These are phyloP conservation scores for Sternotherus odoratus DNA, from an alignment of 2,797 vertebrate species.

Conservation along the genomic window DNA sequence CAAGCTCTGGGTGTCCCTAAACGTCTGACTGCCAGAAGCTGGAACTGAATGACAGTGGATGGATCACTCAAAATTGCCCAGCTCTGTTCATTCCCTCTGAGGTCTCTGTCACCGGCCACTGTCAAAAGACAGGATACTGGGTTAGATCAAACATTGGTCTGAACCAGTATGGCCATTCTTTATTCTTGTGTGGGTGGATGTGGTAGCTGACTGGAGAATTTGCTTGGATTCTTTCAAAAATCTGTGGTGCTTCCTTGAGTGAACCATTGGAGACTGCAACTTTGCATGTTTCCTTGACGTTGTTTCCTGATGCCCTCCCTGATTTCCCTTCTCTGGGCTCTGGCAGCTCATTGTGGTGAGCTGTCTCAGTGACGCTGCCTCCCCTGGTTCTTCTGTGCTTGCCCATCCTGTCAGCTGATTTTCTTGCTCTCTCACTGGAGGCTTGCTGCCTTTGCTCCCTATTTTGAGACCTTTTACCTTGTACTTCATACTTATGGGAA, in stretches of 20 bases:
- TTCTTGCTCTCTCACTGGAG: not conserved
- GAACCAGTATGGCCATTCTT: no score
- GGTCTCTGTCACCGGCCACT: no score
- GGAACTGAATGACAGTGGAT: no score
- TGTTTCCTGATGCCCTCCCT: conserved; percentile 29
- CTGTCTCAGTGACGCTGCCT: not conserved
- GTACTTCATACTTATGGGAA: not conserved
- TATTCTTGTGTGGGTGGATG: not conserved
- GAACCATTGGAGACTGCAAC: conserved; percentile 12
- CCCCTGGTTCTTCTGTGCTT: not conserved
- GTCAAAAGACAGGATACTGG: no score
- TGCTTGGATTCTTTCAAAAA: conserved; percentile 24
- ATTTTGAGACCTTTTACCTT: not conserved
- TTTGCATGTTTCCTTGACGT: not conserved
- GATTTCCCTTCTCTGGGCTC: not conserved
- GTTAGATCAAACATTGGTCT: no score
- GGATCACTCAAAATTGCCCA: no score
- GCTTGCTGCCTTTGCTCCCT: not conserved
- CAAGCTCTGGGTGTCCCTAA: no score
- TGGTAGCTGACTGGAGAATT: not conserved
- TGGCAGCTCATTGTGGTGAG: conserved; percentile 19
- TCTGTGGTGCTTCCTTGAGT: not conserved
- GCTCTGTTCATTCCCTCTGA: no score
- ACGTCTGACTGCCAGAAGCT: no score
- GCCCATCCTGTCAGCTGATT: not conserved